phyloP scores from a whole-genome alignment of 2,797 vertebrate species.

The Neosilurus mollespiculum region DNA sequence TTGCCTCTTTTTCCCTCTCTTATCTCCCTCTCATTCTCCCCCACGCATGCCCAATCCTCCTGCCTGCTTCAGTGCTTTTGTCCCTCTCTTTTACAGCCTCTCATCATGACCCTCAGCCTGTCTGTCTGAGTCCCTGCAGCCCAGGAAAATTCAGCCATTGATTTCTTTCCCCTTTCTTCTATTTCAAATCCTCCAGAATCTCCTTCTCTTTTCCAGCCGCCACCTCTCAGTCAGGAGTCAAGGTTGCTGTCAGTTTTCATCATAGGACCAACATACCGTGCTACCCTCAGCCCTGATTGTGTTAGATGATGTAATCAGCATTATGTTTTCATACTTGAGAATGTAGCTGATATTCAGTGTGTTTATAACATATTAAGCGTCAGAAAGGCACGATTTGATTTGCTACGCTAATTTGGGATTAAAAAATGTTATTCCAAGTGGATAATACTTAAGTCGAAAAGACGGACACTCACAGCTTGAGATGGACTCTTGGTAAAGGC shows the following conservation, averaged over 20 bases:
- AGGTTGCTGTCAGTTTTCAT: conserved; percentile 37
- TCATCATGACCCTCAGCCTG: conserved; percentile 28
- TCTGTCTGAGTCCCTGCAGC: conserved; percentile 32
- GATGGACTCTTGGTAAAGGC: no score
- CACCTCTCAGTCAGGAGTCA: conserved; percentile 27
- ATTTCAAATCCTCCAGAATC: conserved; percentile 48
- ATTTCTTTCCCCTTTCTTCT: conserved; percentile 45
- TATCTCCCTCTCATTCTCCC: conserved; percentile 45
- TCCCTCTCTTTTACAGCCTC: conserved; percentile 3
- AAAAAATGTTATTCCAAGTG: no score
- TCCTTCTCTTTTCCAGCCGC: conserved; percentile 27
- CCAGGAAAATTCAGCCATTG: conserved; percentile 44
- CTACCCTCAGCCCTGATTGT: neutral
- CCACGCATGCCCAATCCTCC: conserved; percentile 43
- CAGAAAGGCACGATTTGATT: no score
- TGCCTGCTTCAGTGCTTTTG: conserved; percentile 27
- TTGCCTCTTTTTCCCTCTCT: conserved; percentile 46
- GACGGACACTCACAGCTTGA: no score
- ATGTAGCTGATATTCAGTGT: neutral
- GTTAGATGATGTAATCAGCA: neutral
- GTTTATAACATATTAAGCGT: neutral
- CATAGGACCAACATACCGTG: neutral
- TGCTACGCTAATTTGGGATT: no score
- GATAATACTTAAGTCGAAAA: no score
- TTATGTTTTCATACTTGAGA: neutral